Conservation (phyloP, 2,888 invertebrate genomes). For the Saturnia pavonia region DNA sequence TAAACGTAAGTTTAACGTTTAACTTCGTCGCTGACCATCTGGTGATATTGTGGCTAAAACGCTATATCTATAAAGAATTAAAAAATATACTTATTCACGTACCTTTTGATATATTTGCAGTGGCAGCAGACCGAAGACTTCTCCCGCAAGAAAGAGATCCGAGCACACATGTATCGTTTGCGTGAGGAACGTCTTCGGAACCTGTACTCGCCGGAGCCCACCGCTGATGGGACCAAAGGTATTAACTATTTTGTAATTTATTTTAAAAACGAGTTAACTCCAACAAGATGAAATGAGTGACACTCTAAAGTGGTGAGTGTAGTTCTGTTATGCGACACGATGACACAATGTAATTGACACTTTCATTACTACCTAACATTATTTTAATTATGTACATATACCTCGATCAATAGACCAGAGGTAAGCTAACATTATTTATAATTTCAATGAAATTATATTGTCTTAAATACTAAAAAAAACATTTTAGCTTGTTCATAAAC, state of each 20-base stretch:
- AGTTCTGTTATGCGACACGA: too few relatives aligned
- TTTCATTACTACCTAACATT: too few relatives aligned
- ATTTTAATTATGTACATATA: too few relatives aligned
- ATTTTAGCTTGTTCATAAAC: too few relatives aligned
- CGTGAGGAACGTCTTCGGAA: conserved; percentile 90
- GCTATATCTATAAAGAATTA: not conserved
- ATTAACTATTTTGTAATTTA: conserved; percentile 22
- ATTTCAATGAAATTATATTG: too few relatives aligned
- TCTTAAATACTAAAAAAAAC: too few relatives aligned
- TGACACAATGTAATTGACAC: too few relatives aligned
- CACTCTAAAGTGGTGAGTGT: not conserved
- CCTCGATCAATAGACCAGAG: too few relatives aligned
- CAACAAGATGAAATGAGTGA: not conserved
- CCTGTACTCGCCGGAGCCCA: conserved; percentile 84
- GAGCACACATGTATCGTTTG: conserved; percentile 91
- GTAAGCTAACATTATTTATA: too few relatives aligned
- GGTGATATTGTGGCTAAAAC: too few relatives aligned
- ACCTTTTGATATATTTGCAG: conserved; percentile 67
- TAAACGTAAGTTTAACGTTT: too few relatives aligned
- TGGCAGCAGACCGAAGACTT: conserved; percentile 94
- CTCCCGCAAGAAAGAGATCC: conserved; percentile 92
- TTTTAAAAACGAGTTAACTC: not conserved
- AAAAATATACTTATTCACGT: not conserved
- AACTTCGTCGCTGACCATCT: too few relatives aligned
- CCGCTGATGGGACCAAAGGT: conserved; percentile 62